A percentile compares a stretch with the other conserved stretches of the same genome.
phyloP scores from a whole-genome alignment of 2,888 invertebrate species.

The Frankliniella intonsa region DNA sequence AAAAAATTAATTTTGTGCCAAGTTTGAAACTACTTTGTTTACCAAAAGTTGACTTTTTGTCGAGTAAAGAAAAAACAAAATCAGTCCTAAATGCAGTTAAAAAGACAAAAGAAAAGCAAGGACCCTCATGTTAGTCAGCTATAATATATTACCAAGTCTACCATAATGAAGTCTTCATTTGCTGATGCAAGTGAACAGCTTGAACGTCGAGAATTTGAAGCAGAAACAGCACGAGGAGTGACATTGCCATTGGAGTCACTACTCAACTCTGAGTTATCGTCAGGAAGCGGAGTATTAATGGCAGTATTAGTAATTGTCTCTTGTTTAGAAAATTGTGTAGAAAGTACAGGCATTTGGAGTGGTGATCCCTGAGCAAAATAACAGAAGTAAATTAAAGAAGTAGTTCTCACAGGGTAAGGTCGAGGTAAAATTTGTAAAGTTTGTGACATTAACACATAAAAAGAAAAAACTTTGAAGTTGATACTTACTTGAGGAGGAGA shows the following conservation, averaged over 20 bases:
- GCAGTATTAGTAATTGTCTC: background rate
- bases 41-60: background rate
- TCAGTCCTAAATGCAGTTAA: slow-evolving; percentile 14
- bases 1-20: background rate
- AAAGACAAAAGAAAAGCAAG: slow-evolving; percentile 7
- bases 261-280: slow-evolving; percentile 30
- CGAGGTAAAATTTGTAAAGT: background rate
- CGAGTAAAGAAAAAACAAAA: background rate
- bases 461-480: background rate
- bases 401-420: no score
- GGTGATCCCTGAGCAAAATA: background rate
- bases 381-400: background rate
- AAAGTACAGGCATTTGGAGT: background rate
- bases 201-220: slow-evolving; percentile 47
- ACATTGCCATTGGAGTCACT: slow-evolving; percentile 44
- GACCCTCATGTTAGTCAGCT: slow-evolving; percentile 34
- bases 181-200: slow-evolving; percentile 52
- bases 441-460: background rate
- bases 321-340: background rate
- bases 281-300: background rate
- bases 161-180: slow-evolving; percentile 65
- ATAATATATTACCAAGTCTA: slow-evolving; percentile 58
- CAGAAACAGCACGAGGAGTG: slow-evolving; percentile 42
- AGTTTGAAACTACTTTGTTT: background rate
- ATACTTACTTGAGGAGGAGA: slow-evolving; percentile 33